Evolutionary conservation across 2,888 invertebrate genomes (phyloP).

Genomic region (Cylloceria caligata): DNA sequence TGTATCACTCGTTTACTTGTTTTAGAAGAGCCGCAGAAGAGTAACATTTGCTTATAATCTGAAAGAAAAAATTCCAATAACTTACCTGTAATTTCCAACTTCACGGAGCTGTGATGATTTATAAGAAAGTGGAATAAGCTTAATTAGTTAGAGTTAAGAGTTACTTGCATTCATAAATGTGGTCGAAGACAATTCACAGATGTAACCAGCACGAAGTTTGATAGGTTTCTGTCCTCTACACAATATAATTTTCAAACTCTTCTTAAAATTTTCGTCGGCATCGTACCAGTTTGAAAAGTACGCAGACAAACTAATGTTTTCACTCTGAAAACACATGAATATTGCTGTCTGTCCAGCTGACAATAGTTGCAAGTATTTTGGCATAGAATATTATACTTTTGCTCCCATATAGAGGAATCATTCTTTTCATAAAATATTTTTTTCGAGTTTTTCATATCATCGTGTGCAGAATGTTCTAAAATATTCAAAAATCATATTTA

Average conservation of each 20-base stretch:
- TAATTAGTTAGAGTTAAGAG: neutral
- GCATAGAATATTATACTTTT: too few species aligned
- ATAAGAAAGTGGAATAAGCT: too few species aligned
- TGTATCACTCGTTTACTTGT: conserved; percentile 63
- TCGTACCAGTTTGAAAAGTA: conserved; percentile 65
- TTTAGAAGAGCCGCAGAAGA: conserved; percentile 66
- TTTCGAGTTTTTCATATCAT: too few species aligned
- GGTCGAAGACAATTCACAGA: conserved; percentile 65
- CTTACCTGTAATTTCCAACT: too few species aligned
- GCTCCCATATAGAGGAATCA: too few species aligned
- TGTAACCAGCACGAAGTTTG: conserved; percentile 62
- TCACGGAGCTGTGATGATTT: too few species aligned
- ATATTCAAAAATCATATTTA: too few species aligned
- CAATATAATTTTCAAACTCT: conserved; percentile 58
- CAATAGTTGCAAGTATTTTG: too few species aligned
- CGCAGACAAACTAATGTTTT: conserved; percentile 55
- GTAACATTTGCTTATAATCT: conserved; percentile 69
- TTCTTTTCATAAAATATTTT: too few species aligned
- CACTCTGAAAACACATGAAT: conserved; percentile 43
- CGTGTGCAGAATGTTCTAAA: too few species aligned
- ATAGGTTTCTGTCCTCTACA: conserved; percentile 65
- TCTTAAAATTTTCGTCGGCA: conserved; percentile 54
- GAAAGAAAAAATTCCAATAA: neutral
- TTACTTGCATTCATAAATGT: conserved; percentile 65
- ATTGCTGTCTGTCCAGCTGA: too few species aligned